Conservation (phyloP, 2,797 vertebrate genomes). For the Ibycter americanus region DNA sequence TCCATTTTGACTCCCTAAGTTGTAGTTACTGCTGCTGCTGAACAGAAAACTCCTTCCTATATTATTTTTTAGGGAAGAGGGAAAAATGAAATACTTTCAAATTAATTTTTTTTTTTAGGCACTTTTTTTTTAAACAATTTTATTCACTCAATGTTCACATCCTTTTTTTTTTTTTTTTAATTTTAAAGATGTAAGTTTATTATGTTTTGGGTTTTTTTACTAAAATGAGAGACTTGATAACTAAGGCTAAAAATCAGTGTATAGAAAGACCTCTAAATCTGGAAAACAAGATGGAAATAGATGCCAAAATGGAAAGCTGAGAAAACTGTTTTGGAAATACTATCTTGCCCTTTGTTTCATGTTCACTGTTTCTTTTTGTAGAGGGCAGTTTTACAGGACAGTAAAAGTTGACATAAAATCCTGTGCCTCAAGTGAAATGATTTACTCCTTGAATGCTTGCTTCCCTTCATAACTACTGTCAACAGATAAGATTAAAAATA, state of each 20-base stretch:
- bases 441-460: neutral
- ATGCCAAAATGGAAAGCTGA: neutral
- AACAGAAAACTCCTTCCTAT: neutral
- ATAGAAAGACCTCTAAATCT: neutral
- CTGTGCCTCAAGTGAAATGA: neutral
- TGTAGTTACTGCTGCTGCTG: neutral
- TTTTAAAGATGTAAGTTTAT: neutral
- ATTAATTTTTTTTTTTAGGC: neutral
- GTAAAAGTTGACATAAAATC: neutral
- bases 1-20: neutral
- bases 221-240: neutral
- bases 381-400: neutral
- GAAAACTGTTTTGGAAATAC: neutral
- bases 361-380: neutral
- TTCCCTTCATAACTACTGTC: neutral
- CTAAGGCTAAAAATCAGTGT: neutral
- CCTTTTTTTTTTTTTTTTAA: neutral
- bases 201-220: neutral
- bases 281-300: neutral
- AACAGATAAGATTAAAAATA: neutral
- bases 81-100: neutral
- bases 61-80: neutral
- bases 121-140: neutral
- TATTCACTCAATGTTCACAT: neutral
- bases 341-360: neutral